Evolutionary conservation across 2,113 vertebrate genomes (phyloP), one percentile per base, ranked within the genome.

Genomic region (Mirza zaza): DNA sequence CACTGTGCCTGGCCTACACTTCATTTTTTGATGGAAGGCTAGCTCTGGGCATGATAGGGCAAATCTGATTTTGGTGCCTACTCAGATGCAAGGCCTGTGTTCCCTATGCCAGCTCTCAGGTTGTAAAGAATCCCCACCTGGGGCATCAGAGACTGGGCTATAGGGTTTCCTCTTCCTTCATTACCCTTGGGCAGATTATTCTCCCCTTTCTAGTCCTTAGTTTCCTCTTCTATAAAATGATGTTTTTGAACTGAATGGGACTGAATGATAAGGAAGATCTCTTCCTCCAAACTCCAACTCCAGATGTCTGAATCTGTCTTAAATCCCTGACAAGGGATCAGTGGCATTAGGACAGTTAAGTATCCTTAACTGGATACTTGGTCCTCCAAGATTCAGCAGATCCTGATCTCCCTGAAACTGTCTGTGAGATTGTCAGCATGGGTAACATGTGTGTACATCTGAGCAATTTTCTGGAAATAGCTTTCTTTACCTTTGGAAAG

Each of bases 401-500:
- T 29, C 67, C 77, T 36, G 8, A 90, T 23, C 1, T 10, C 45
- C 34, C n/a, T 81, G 23, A n/a, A 86, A 48, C 48, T 7, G 3
- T 71, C 85, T 45, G 73, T 29, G 59, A 42, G 39, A 67, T 29
- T 52, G 4, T 81, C 29, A 67, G 14, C 12, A 52, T 36, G 2
- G 57, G 59, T 34, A 32, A 67, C 21, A 1, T 84, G 55, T 70
- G 20, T 39, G 36, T 21, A 48, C 6, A n/a, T 18, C 25, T 48
- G 52, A 83, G 77, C 42, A 71, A 63, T 92, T 88, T 91, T 52
- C 84, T 81, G 68, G 75, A 32, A 68, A 55, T 45, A 52, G 36
- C 67, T 77, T 90, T 91, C 36, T 79, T 93, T 52, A 80, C 45
- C 27, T 83, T 91, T 94, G 84, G 39, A 52, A 61, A 83, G 52